Evolutionary conservation across 92 coral and sea anemone species (phyloP).

Genomic region (Phenganax stokvisi): DNA sequence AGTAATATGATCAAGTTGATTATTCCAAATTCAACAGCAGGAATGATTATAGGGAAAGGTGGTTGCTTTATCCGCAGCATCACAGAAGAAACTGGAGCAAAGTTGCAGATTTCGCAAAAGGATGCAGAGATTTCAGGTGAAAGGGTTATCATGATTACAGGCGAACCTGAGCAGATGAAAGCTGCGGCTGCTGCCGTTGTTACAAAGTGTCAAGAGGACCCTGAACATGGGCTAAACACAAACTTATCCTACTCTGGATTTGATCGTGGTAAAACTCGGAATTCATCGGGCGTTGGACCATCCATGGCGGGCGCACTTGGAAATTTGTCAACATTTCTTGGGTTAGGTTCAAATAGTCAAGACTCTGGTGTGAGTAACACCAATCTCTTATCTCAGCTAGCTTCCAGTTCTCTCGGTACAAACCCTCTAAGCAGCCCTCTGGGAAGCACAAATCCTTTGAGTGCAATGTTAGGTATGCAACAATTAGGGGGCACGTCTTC

Average conservation of each 20-base stretch:
- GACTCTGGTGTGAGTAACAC: constrained; percentile 48
- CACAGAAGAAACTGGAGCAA: constrained; percentile 90
- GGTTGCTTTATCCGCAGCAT: constrained; percentile 85
- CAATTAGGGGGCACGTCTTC: constrained; percentile 41
- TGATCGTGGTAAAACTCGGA: constrained; percentile 38
- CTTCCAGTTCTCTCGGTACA: constrained; percentile 68
- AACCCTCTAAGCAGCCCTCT: constrained; percentile 71
- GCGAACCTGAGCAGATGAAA: constrained; percentile 79
- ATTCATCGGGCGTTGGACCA: constrained; percentile 51
- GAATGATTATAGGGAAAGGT: constrained; percentile 93
- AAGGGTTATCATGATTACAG: constrained; percentile 74
- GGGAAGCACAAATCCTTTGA: constrained; percentile 60
- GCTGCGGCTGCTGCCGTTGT: constrained; percentile 88
- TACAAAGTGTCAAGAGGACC: constrained; percentile 93
- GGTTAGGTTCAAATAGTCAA: constrained; percentile 17
- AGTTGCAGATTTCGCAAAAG: constrained; percentile 93
- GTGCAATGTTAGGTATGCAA: constrained; percentile 51
- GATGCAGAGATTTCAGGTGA: constrained; percentile 93
- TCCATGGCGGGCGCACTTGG: constrained; percentile 81
- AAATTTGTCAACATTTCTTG: constrained; percentile 49
- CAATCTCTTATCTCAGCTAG: constrained; percentile 78
- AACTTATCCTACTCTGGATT: constrained; percentile 84
- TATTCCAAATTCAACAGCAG: constrained; percentile 97
- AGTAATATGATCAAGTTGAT: constrained; percentile 89
- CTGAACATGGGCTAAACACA: constrained; percentile 92